These are phyloP conservation scores for Dallia pectoralis DNA, from an alignment of 2,797 vertebrate genomes.

Conservation along the genomic window DNA sequence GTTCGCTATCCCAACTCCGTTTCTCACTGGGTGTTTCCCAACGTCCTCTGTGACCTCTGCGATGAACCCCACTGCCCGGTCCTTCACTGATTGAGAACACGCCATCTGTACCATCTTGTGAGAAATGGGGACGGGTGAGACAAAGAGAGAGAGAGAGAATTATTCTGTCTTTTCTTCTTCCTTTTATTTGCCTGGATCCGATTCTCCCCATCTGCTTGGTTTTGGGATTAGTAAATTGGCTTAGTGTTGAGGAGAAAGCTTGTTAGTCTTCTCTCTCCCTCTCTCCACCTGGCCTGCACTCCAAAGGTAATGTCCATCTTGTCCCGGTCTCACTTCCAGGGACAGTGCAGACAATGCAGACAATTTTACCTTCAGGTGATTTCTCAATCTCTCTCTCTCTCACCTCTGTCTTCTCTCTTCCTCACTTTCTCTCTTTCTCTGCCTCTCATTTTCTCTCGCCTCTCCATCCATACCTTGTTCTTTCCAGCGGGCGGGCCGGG, in stretches of 20 bases:
- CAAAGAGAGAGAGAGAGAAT: not conserved
- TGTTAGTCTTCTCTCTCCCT: conserved; percentile 33
- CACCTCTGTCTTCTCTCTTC: not conserved
- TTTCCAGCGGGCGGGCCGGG: not conserved
- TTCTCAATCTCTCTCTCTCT: conserved; percentile 14
- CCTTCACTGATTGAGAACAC: conserved; percentile 41
- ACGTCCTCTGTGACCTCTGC: conserved; percentile 54
- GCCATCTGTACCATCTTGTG: conserved; percentile 33
- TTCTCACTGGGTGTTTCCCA: conserved; percentile 36
- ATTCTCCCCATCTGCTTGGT: conserved; percentile 61
- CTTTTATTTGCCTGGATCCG: conserved; percentile 23
- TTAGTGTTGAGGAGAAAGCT: conserved; percentile 72
- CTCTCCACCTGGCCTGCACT: conserved; percentile 30
- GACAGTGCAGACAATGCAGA: conserved; percentile 10
- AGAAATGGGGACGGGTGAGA: conserved; percentile 33
- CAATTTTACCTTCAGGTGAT: conserved; percentile 13
- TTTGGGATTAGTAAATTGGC: conserved; percentile 76
- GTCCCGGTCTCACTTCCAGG: conserved; percentile 19
- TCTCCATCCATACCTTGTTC: not conserved
- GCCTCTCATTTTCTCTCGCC: conserved; percentile 34
- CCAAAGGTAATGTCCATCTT: conserved; percentile 55
- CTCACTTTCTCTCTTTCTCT: conserved; percentile 31
- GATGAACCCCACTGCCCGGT: conserved; percentile 23
- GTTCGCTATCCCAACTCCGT: conserved; percentile 28
- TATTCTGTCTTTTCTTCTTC: conserved; percentile 35